Percentiles rank a stretch among this genome's conserved stretches.
phyloP scores from a whole-genome alignment of 2,888 invertebrate species.

The Allolobophora icterica region DNA sequence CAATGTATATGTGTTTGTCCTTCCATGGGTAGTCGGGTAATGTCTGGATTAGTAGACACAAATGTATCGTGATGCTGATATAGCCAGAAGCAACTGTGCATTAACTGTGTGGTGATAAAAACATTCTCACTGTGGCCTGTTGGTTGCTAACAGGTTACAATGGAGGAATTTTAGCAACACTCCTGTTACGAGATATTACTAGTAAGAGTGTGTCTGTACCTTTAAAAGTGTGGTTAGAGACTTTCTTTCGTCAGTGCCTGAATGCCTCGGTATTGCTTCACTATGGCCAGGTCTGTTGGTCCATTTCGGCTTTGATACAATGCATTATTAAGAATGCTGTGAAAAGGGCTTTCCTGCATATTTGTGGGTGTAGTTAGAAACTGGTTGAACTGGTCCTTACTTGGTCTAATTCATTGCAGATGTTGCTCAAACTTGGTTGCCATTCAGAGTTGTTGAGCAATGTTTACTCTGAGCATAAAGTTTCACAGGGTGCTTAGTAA shows the following conservation, averaged over 20 bases:
- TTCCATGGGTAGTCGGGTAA: neutral
- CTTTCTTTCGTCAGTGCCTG: neutral
- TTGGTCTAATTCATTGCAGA: neutral
- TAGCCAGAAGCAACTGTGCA: neutral
- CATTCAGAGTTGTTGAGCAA: neutral
- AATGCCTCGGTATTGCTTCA: neutral
- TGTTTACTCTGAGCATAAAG: neutral
- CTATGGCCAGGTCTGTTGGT: neutral
- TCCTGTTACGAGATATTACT: neutral
- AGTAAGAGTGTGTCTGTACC: neutral
- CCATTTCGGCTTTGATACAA: neutral
- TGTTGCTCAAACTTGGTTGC: neutral
- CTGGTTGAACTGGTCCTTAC: neutral
- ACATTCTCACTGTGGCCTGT: neutral
- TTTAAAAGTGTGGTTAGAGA: neutral
- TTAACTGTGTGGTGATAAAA: neutral
- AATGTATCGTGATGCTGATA: neutral
- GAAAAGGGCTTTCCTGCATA: neutral
- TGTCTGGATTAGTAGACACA: neutral
- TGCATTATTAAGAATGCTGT: neutral
- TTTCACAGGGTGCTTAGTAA: neutral
- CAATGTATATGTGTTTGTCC: neutral
- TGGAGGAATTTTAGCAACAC: neutral
- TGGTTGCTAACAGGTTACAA: neutral
- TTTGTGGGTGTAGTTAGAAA: neutral